These are phyloP conservation scores for Orchestia grillus DNA, from an alignment of 1,140 invertebrate species.

Conservation along the genomic window DNA sequence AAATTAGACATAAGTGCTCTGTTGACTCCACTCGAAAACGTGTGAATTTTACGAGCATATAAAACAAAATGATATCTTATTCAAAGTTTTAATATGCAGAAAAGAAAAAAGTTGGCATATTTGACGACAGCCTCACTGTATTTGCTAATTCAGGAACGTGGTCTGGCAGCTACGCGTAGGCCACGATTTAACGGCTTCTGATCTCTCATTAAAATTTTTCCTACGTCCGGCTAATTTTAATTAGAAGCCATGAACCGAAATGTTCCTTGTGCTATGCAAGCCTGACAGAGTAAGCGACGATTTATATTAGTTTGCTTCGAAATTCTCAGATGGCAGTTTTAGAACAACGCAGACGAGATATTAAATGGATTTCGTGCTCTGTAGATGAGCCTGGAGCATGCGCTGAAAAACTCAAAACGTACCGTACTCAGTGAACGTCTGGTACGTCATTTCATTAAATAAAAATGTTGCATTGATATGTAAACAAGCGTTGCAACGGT, in stretches of 20 bases:
- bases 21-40: not conserved
- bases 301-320: not conserved
- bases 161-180: not conserved
- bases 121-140: not conserved
- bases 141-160: not conserved
- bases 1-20: not conserved
- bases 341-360: too few relatives aligned
- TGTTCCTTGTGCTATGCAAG: not conserved
- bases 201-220: constrained; percentile 30
- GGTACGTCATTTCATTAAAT: too few relatives aligned
- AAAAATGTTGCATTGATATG: too few relatives aligned
- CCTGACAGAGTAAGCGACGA: not conserved
- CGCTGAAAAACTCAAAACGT: too few relatives aligned
- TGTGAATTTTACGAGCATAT: not conserved
- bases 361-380: too few relatives aligned
- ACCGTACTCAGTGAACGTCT: too few relatives aligned
- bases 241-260: not conserved
- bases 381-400: too few relatives aligned
- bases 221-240: not conserved
- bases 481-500: too few relatives aligned
- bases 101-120: not conserved
- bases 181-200: not conserved
- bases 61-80: not conserved
- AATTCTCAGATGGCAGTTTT: not conserved
- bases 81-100: not conserved